Conservation (phyloP, 1,140 invertebrate species). For the Solenopsis invicta region DNA sequence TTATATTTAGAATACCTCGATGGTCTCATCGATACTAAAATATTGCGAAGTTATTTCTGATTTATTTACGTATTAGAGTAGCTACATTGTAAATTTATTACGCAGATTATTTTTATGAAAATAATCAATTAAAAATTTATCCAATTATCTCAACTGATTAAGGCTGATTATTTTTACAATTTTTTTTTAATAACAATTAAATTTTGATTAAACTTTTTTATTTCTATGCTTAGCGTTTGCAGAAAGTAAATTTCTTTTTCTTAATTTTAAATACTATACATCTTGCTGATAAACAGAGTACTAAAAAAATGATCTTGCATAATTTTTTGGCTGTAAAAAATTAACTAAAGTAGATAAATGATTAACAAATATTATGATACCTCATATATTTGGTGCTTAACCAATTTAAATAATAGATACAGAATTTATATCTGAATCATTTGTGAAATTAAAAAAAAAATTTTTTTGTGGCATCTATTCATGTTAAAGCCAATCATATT, state of each 20-base stretch:
- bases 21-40: slow-evolving; percentile 21
- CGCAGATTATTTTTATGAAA: background rate
- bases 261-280: background rate
- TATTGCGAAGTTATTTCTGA: slow-evolving; percentile 12
- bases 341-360: no score
- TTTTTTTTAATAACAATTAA: background rate
- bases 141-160: background rate
- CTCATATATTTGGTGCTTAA: no score
- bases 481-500: no score
- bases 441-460: no score
- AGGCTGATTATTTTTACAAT: background rate
- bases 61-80: slow-evolving; percentile 4
- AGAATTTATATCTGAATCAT: no score
- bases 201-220: background rate
- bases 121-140: background rate
- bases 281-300: background rate
- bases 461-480: no score
- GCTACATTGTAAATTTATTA: background rate
- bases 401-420: no score
- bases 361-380: no score
- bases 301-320: no score
- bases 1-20: slow-evolving; percentile 30
- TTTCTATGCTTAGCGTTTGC: background rate
- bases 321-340: no score
- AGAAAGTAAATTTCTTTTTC: background rate